Percentiles rank a stretch among this genome's conserved stretches.
Evolutionary conservation across 2,888 invertebrate species (phyloP).

Genomic region (Idaea dimidiata): DNA sequence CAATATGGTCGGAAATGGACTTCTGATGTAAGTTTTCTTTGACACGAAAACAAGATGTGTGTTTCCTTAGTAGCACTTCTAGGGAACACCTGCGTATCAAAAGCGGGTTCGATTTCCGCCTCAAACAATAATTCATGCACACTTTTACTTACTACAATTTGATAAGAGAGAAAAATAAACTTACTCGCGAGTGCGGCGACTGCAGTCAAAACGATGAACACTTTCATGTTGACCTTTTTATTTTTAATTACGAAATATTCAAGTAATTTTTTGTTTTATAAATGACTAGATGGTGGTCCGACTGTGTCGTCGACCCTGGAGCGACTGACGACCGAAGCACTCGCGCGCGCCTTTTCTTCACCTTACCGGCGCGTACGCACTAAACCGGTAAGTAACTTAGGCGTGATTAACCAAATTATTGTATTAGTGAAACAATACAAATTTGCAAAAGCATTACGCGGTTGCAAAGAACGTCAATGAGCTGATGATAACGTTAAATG

Average conservation of each 20-base stretch:
- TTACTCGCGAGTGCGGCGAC: conserved; percentile 73
- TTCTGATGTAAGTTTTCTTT: no score
- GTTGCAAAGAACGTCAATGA: conserved; percentile 40
- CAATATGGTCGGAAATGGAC: no score
- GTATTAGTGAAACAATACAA: conserved; percentile 60
- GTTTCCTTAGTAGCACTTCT: no score
- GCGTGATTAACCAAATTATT: conserved; percentile 67
- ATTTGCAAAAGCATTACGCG: conserved; percentile 44
- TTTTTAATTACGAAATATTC: conserved; percentile 47
- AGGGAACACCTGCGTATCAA: no score
- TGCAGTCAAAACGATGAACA: conserved; percentile 74
- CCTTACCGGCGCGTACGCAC: conserved; percentile 57
- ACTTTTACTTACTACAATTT: not conserved
- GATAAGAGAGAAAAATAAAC: conserved; percentile 36
- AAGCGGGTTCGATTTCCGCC: no score
- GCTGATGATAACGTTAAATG: conserved; percentile 27
- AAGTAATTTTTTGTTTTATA: conserved; percentile 41
- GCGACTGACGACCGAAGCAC: conserved; percentile 65
- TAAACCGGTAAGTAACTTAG: conserved; percentile 70
- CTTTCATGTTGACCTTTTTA: conserved; percentile 75
- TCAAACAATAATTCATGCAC: no score
- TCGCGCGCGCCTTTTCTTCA: conserved; percentile 77
- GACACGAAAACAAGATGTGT: no score
- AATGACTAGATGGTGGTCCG: conserved; percentile 77
- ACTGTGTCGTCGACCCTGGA: conserved; percentile 68